Evolutionary conservation across 2,888 invertebrate genomes (phyloP), one percentile per base, ranked within the genome.

Genomic region (Gymnoscelis rufifasciata): DNA sequence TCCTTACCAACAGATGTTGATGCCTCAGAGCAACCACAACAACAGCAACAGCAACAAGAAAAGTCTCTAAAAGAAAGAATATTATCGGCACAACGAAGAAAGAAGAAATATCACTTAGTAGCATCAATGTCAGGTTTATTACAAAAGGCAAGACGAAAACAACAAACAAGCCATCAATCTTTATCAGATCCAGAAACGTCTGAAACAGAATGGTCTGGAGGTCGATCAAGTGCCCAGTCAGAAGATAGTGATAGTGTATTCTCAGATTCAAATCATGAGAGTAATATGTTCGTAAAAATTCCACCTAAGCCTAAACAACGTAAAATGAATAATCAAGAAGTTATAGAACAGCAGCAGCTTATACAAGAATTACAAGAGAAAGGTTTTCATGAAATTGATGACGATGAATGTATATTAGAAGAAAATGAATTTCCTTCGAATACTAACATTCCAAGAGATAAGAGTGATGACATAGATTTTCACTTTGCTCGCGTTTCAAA

Each of bases 81-180:
- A 55, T 58, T 87, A 47, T 83, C 83, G 8, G 86, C 87, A 3
- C 88, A 88, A 57, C 72, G 89, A 62, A 92, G 93, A 66, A 94
- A 94, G 80, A 95, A 94, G 74, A 94, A 94, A 68, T 93, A 94
- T 58, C 92, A 93, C 3, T 87, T 96, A 41, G 94, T 95, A 0
- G 93, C 95, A 0, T 95, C 95, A 0, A 93, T 96, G 80, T 95
- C 95, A 1, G 95, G 94, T 13, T 91, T 96, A 52, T 83, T 96
- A 59, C 95, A 95, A 74, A 96, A 95, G 83, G 95, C 95, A 0
- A 94, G 95, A 71, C 78, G 93, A 62, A 92, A 91, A 76, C 90
- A 90, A 23, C 88, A 88, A 66, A 80, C 88, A 23, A 87, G 89
- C 57, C 87, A 90, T 56, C 92, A 92, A 62, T 93, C 93, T 0